Conservation (phyloP, 2,113 vertebrate species). For the Lepus americanus region DNA sequence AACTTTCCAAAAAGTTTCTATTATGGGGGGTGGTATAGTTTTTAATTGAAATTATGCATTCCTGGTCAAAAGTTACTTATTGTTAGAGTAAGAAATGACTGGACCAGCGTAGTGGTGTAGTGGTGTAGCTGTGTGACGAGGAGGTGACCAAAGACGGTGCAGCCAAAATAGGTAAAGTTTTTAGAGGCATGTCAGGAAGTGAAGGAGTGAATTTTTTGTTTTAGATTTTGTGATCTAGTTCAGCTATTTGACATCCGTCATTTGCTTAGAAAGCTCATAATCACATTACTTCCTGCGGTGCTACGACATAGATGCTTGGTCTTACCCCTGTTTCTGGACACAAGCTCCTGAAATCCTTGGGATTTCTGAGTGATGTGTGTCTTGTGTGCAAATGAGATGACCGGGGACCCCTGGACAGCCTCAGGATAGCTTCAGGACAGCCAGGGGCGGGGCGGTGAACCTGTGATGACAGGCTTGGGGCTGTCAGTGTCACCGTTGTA, state of each 20-base stretch:
- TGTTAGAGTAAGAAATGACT: conserved; percentile 16
- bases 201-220: not conserved
- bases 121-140: not conserved
- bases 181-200: not conserved
- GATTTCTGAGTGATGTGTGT: not conserved
- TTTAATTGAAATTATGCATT: conserved; percentile 34
- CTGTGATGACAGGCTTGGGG: not conserved
- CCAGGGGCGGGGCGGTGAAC: too few relatives aligned
- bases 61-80: not conserved
- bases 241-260: not conserved
- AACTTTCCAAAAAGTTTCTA: not conserved
- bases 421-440: too few relatives aligned
- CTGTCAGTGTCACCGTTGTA: not conserved
- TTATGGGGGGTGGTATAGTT: not conserved
- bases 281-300: not conserved
- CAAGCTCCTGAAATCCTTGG: not conserved
- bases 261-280: not conserved
- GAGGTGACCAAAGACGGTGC: not conserved
- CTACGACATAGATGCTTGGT: not conserved
- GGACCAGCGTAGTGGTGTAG: too few relatives aligned
- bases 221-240: not conserved
- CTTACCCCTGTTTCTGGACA: not conserved
- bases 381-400: not conserved
- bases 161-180: not conserved
- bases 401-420: too few relatives aligned